These are phyloP conservation scores for Ailuropoda melanoleuca DNA, from an alignment of 2,113 vertebrate genomes.

Conservation along the genomic window DNA sequence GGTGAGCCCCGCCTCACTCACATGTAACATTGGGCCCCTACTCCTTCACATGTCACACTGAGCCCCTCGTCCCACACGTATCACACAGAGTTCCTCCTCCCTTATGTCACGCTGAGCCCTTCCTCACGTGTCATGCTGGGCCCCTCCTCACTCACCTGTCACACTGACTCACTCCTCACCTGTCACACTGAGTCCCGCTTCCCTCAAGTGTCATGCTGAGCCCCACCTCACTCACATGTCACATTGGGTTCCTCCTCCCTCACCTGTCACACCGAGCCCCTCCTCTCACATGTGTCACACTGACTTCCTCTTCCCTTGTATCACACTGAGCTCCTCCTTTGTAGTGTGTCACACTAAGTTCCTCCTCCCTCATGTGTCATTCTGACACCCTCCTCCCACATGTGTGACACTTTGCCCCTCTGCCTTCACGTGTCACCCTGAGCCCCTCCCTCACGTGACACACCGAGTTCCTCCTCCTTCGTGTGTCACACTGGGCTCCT, in stretches of 20 bases:
- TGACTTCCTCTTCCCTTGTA: no score
- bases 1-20: no score
- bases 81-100: not conserved
- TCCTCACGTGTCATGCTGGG: not conserved
- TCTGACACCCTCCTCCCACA: no score
- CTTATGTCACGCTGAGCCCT: not conserved
- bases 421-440: no score
- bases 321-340: no score
- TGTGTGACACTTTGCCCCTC: no score
- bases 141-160: not conserved
- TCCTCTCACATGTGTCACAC: not conserved
- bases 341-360: no score
- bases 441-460: not conserved
- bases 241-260: no score
- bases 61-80: no score
- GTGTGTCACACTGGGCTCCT: not conserved
- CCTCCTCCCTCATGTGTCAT: no score
- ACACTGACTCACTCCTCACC: not conserved
- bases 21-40: fast-evolving
- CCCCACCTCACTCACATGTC: no score
- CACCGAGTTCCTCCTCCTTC: not conserved
- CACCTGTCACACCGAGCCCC: not conserved
- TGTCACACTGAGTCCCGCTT: not conserved
- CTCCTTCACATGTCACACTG: fast-evolving
- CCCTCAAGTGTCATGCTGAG: not conserved